phyloP scores from a whole-genome alignment of 2,797 vertebrate genomes.

The Rhabdophis nuchalis region DNA sequence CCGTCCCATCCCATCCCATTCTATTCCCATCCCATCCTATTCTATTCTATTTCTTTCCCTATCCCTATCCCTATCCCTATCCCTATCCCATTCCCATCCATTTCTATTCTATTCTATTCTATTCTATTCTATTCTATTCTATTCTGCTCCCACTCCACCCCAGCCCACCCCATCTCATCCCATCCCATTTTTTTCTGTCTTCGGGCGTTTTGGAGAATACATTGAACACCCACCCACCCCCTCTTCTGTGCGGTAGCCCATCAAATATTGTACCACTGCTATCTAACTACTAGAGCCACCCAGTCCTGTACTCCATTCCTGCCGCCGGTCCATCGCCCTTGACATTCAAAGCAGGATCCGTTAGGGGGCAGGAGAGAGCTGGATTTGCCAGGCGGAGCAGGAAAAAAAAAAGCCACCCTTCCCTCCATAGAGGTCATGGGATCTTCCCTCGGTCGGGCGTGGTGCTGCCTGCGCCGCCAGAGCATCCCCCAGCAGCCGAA shows the following conservation, averaged over 20 bases:
- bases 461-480: background rate
- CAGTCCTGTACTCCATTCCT: background rate
- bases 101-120: no score
- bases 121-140: no score
- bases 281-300: background rate
- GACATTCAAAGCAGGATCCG: background rate
- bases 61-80: no score
- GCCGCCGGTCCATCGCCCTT: background rate
- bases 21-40: no score
- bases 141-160: no score
- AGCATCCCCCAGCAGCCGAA: background rate
- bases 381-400: background rate
- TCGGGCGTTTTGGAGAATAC: no score
- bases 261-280: background rate
- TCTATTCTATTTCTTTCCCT: no score
- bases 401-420: background rate
- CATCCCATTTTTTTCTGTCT: no score
- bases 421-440: constrained; percentile 13
- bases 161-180: accelerated
- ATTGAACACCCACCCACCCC: no score
- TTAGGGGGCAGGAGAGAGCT: background rate
- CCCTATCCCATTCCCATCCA: no score
- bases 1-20: no score
- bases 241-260: background rate
- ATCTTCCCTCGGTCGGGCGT: background rate